Evolutionary conservation across 2,113 vertebrate genomes (phyloP), one percentile per base, ranked within the genome.

Genomic region (Cebus imitator): DNA sequence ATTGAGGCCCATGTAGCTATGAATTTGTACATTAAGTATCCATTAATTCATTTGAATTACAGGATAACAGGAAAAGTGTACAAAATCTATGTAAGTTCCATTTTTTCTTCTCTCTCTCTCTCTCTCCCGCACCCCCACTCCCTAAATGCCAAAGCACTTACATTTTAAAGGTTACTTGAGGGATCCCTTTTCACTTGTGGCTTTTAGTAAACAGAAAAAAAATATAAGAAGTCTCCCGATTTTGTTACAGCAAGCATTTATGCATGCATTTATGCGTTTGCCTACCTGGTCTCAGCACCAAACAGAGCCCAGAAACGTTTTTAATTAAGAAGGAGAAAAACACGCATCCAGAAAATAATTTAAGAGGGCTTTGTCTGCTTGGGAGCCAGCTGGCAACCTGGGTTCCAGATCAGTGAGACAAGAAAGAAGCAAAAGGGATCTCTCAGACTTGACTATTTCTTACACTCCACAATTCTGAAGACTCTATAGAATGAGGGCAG

Each of bases 171-270:
- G 57, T 72, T 85, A n/a, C 70, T 58, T 50, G 40, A 73, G 32
- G 75, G 68, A 57, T 90, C 40, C 43, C 32, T 92, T 94, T 95
- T 80, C n/a, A 76, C 58, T 76, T 84, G 40, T 55, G 48, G 35
- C 45, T 93, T 84, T 90, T 90, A 64, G 66, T 93, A 52, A 84
- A 37, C 21, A 84, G 48, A 40, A 66, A 66, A 93, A 87, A n/a
- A 32, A 37, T 37, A 0, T 4, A n/a, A 80, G 43, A 55, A 5
- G 10, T 43, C 45, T 83, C 9, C 80, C 76, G 10, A 27, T 78
- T 95, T 55, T 55, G 8, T 70, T 66, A 61, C 81, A 37, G 3
- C 25, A 35, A 76, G 11, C 6, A 76, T 50, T 50, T 75, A 52
- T 45, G 37, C 37, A 52, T 20, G 68, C 80, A 21, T 52, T 73